A percentile compares a stretch with the other conserved stretches of the same genome.
Evolutionary conservation across 2,888 invertebrate species (phyloP).

Genomic region (Eugnorisma glareosa): DNA sequence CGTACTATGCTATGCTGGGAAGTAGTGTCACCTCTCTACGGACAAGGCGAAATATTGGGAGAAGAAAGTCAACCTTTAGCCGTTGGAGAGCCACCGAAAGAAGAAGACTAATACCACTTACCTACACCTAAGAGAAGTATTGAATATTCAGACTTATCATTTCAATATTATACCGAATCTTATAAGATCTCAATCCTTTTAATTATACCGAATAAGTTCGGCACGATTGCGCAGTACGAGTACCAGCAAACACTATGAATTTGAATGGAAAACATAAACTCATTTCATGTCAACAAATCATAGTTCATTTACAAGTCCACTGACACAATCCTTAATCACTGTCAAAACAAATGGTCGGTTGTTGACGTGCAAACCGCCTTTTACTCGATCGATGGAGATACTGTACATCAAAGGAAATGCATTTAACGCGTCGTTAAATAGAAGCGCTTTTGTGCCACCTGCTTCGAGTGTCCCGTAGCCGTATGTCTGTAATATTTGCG

Average conservation of each 20-base stretch:
- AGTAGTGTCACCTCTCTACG: neutral
- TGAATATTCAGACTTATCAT: neutral
- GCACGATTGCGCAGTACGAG: neutral
- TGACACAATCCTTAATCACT: slow-evolving; percentile 44
- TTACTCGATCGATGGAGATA: slow-evolving; percentile 54
- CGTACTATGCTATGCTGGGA: neutral
- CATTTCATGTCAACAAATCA: slow-evolving; percentile 36
- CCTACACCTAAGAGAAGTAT: neutral
- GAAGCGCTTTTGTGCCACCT: slow-evolving; percentile 65
- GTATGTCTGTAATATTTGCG: slow-evolving; percentile 48
- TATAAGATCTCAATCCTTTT: neutral
- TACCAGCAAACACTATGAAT: neutral
- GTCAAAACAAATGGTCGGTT: slow-evolving; percentile 50
- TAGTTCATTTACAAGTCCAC: slow-evolving; percentile 35
- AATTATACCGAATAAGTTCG: neutral
- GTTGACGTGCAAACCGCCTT: slow-evolving; percentile 46
- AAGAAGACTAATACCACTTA: neutral
- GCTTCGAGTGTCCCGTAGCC: slow-evolving; percentile 42
- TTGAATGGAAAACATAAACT: slow-evolving; percentile 11
- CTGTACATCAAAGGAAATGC: slow-evolving; percentile 71
- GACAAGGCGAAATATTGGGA: neutral
- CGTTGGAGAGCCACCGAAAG: neutral
- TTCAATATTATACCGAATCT: neutral
- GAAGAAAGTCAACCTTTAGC: neutral
- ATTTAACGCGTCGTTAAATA: slow-evolving; percentile 71